phyloP scores from a whole-genome alignment of 2,888 invertebrate species.

The Diarsia dahlii region DNA sequence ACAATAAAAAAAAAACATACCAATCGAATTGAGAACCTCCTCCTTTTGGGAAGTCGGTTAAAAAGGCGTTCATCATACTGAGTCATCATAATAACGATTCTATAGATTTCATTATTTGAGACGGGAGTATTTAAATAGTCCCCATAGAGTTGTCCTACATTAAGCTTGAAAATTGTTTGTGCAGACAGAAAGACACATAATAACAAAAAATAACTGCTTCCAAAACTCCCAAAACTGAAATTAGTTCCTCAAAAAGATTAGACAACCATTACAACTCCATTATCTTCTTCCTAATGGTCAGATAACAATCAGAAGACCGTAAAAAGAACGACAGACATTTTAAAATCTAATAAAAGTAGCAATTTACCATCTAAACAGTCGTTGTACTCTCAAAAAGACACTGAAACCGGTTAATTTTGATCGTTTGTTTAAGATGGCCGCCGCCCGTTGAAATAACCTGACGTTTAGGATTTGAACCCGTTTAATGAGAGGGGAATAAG shows the following conservation, averaged over 20 bases:
- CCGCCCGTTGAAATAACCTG: conserved; percentile 6
- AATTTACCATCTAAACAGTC: conserved; percentile 41
- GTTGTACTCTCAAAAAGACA: conserved; percentile 37
- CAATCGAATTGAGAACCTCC: too few species aligned
- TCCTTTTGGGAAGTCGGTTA: too few species aligned
- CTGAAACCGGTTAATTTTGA: conserved; percentile 34
- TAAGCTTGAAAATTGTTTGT: neutral
- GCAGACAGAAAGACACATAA: too few species aligned
- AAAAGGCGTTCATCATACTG: too few species aligned
- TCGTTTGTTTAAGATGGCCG: conserved; percentile 25
- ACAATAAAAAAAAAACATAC: too few species aligned
- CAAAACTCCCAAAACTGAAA: conserved; percentile 14
- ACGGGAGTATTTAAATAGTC: neutral
- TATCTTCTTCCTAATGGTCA: conserved; percentile 40
- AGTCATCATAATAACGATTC: too few species aligned
- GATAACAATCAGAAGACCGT: conserved; percentile 48
- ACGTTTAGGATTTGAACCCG: conserved; percentile 1
- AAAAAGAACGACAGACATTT: conserved; percentile 44
- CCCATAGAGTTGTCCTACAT: neutral
- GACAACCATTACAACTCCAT: conserved; percentile 36
- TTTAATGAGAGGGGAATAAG: neutral
- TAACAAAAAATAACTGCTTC: neutral
- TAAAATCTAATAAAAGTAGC: conserved; percentile 52
- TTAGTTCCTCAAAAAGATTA: conserved; percentile 27
- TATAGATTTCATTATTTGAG: too few species aligned